Evolutionary conservation across 1,140 invertebrate species (phyloP).

Genomic region (Drosophila murphyi): DNA sequence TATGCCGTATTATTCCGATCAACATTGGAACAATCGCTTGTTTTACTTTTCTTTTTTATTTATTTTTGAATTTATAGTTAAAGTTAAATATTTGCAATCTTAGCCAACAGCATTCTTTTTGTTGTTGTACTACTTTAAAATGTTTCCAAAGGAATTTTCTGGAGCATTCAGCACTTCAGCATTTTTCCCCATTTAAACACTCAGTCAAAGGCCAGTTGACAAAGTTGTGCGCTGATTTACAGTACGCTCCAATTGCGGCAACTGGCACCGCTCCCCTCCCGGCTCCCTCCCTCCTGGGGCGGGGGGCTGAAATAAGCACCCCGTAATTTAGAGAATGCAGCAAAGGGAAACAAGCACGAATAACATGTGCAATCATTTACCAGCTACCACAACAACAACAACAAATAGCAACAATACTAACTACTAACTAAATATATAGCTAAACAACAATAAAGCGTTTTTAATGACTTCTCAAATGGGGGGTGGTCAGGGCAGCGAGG

Average conservation of each 20-base stretch:
- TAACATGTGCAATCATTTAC: conserved; percentile 46
- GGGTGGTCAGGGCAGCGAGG: neutral
- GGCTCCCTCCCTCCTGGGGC: neutral
- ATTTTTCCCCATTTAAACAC: neutral
- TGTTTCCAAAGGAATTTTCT: too few species aligned
- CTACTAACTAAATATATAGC: neutral
- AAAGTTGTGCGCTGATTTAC: conserved; percentile 24
- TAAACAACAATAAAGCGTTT: conserved; percentile 35
- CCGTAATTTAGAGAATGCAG: conserved; percentile 29
- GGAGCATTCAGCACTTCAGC: too few species aligned
- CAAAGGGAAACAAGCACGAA: conserved; percentile 19
- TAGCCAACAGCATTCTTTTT: too few species aligned
- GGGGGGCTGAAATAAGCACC: conserved; percentile 8
- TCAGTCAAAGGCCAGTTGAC: conserved; percentile 16
- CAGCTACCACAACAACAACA: conserved; percentile 29
- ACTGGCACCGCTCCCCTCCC: neutral
- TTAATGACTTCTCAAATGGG: conserved; percentile 44
- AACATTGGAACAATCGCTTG: too few species aligned
- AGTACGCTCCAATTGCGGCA: conserved; percentile 24
- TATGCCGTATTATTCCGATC: too few species aligned
- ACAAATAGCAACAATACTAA: conserved; percentile 6
- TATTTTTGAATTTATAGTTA: too few species aligned
- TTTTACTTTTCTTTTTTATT: too few species aligned
- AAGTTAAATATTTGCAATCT: too few species aligned
- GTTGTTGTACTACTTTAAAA: too few species aligned